Evolutionary conservation across 2,113 vertebrate species (phyloP).

Genomic region (Silurus asotus): DNA sequence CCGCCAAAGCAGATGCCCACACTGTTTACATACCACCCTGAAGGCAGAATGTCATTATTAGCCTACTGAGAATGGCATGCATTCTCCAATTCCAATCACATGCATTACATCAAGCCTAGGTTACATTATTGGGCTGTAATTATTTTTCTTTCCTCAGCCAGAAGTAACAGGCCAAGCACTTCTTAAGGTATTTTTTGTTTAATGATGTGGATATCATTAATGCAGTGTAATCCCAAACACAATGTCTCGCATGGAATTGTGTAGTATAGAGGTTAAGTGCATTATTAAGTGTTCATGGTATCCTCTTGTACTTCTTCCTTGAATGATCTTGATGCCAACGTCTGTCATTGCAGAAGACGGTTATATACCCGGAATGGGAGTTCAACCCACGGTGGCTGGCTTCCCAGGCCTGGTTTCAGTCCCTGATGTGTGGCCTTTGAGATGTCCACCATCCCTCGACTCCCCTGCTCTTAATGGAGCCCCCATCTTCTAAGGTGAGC

Average conservation of each 20-base stretch:
- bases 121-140: neutral
- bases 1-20: slow-evolving; percentile 23
- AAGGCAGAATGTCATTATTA: slow-evolving; percentile 17
- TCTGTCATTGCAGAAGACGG: slow-evolving; percentile 23
- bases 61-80: neutral
- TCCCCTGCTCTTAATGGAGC: slow-evolving; percentile 74
- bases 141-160: neutral
- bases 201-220: neutral
- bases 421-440: slow-evolving; percentile 67
- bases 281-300: neutral
- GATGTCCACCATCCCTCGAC: slow-evolving; percentile 69
- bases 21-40: slow-evolving; percentile 35
- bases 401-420: slow-evolving; percentile 46
- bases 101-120: neutral
- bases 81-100: neutral
- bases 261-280: neutral
- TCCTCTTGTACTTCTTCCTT: neutral
- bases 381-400: slow-evolving; percentile 57
- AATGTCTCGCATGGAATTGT: neutral
- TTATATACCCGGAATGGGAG: slow-evolving; percentile 64
- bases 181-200: neutral
- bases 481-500: slow-evolving; percentile 68
- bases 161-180: neutral
- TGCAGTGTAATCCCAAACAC: neutral
- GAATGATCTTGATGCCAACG: neutral